A percentile compares a stretch with the other conserved stretches of the same genome.
Conservation (phyloP, 2,113 vertebrate species). For the Columbina picui region DNA sequence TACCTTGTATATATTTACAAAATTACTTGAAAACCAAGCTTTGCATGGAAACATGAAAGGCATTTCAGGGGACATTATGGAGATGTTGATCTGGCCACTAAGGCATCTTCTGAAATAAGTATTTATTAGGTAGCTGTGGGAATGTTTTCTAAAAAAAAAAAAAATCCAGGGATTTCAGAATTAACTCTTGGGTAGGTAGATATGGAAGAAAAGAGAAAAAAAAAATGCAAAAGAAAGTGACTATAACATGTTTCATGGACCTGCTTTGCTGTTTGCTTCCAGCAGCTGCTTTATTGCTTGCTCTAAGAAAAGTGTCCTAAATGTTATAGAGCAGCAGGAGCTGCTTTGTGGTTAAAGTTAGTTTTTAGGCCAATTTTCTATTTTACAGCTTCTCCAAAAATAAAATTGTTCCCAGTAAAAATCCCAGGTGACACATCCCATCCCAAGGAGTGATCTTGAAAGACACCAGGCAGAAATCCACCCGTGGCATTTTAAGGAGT, state of each 20-base stretch:
- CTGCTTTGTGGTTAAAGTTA: background rate
- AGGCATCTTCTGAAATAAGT: background rate
- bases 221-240: background rate
- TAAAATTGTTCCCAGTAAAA: background rate
- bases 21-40: background rate
- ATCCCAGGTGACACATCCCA: background rate
- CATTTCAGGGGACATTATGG: background rate
- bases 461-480: background rate
- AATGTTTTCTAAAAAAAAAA: background rate
- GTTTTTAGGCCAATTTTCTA: background rate
- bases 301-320: background rate
- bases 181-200: background rate
- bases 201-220: background rate
- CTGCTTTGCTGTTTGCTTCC: background rate
- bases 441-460: background rate
- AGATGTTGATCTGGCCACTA: background rate
- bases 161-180: background rate
- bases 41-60: background rate
- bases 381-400: background rate
- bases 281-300: background rate
- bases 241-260: background rate
- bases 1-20: background rate
- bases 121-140: background rate
- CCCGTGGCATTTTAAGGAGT: background rate
- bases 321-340: background rate